phyloP scores from a whole-genome alignment of 2,797 vertebrate genomes.

The Sebastiscus tertius region DNA sequence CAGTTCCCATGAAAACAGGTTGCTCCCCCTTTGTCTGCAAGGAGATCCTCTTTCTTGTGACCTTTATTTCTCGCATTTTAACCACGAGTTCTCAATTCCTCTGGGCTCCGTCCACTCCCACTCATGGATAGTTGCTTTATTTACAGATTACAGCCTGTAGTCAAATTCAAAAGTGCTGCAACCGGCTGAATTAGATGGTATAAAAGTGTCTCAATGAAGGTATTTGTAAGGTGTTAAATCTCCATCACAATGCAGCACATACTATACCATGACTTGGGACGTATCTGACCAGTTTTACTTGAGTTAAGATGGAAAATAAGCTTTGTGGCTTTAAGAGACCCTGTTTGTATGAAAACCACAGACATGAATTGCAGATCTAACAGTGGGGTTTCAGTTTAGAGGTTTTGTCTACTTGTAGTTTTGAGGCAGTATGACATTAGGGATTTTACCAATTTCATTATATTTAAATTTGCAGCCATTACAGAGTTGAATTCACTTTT shows the following conservation, averaged over 20 bases:
- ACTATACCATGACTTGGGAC: neutral
- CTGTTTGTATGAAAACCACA: neutral
- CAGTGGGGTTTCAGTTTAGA: no score
- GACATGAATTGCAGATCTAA: neutral
- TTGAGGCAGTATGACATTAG: neutral
- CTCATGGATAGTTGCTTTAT: conserved; percentile 4
- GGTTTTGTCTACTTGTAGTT: neutral
- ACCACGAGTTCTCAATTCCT: conserved; percentile 55
- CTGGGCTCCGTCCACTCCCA: conserved; percentile 16
- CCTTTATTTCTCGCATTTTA: conserved; percentile 36
- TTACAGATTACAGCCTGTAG: neutral
- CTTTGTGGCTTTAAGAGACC: neutral
- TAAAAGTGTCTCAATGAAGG: neutral
- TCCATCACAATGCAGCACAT: neutral
- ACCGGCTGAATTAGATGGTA: neutral
- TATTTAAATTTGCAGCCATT: neutral
- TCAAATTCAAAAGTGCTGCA: neutral
- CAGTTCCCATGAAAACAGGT: conserved; percentile 60
- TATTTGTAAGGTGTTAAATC: neutral
- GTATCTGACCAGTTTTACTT: neutral
- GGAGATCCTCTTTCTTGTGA: conserved; percentile 63
- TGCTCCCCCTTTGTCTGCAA: conserved; percentile 22
- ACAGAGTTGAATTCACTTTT: neutral
- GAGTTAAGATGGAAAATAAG: neutral
- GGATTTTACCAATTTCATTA: neutral